A percentile compares a stretch with the other conserved stretches of the same genome.
These are phyloP conservation scores for Plutomurus gul DNA, from an alignment of 1,140 invertebrate species.

Conservation along the genomic window DNA sequence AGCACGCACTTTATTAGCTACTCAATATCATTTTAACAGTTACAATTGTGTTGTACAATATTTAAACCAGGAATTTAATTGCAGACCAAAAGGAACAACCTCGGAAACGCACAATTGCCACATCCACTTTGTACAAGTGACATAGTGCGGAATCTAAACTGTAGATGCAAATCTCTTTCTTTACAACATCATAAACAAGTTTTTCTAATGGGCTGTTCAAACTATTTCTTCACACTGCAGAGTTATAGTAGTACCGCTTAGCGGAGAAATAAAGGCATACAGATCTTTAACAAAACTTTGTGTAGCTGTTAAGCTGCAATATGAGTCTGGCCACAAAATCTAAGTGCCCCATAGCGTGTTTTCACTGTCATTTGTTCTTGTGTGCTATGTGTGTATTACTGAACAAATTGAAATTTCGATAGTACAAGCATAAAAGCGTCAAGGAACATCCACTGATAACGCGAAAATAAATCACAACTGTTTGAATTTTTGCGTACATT, in stretches of 20 bases:
- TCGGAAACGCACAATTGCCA: not conserved
- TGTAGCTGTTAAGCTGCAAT: not conserved
- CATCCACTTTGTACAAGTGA: not conserved
- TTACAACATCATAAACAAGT: constrained; percentile 22
- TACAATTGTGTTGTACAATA: no score
- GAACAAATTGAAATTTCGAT: not conserved
- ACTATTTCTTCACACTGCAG: not conserved
- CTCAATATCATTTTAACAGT: no score
- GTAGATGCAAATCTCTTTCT: constrained; percentile 16
- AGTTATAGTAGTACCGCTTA: not conserved
- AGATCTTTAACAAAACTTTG: constrained; percentile 11
- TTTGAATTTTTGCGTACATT: no score
- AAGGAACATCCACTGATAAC: no score
- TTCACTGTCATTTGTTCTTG: not conserved
- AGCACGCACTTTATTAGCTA: no score
- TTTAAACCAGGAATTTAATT: no score
- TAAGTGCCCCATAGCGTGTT: not conserved
- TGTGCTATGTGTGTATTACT: not conserved
- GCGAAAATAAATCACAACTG: no score
- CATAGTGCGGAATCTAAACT: not conserved
- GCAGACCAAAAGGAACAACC: no score
- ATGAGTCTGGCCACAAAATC: not conserved
- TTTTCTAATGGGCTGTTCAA: constrained; percentile 3
- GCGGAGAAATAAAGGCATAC: constrained; percentile 7
- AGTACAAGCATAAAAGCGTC: no score